These are phyloP conservation scores for Tuta absoluta DNA, from an alignment of 2,888 invertebrate species.

Conservation along the genomic window DNA sequence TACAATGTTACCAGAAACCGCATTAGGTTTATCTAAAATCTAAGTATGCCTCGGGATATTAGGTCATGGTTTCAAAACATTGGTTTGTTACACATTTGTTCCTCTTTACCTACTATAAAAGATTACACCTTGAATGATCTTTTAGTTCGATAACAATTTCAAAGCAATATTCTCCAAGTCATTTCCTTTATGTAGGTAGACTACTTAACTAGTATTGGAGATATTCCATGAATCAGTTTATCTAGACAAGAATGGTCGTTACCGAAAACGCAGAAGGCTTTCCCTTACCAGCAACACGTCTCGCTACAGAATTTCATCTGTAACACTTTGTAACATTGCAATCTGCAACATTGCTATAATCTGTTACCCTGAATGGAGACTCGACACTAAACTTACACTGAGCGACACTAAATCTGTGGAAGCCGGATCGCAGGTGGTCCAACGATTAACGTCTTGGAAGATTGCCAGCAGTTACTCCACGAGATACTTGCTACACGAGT, in stretches of 20 bases:
- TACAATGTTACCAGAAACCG: neutral
- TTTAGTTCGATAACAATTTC: too few species aligned
- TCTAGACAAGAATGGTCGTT: too few species aligned
- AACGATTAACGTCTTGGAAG: slow-evolving; percentile 54
- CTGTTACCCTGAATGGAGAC: slow-evolving; percentile 20
- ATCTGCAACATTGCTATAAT: slow-evolving; percentile 1
- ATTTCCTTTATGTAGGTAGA: too few species aligned
- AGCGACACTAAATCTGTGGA: slow-evolving; percentile 31
- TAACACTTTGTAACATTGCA: neutral
- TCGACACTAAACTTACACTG: slow-evolving; percentile 22
- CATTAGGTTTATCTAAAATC: too few species aligned
- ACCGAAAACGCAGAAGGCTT: neutral
- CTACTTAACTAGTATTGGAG: too few species aligned
- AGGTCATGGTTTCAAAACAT: too few species aligned
- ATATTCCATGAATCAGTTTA: too few species aligned
- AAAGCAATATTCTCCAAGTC: too few species aligned
- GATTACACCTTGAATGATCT: too few species aligned
- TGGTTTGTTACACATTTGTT: too few species aligned
- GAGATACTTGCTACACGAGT: slow-evolving; percentile 27
- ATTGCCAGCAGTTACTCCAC: slow-evolving; percentile 42
- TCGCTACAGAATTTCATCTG: slow-evolving; percentile 1
- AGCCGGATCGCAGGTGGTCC: slow-evolving; percentile 55
- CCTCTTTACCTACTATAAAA: too few species aligned
- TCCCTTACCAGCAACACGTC: neutral
- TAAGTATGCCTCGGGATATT: too few species aligned